A percentile compares a stretch with the other conserved stretches of the same genome.
Evolutionary conservation across 2,888 invertebrate genomes (phyloP).

Genomic region (Zele albiditarsus): DNA sequence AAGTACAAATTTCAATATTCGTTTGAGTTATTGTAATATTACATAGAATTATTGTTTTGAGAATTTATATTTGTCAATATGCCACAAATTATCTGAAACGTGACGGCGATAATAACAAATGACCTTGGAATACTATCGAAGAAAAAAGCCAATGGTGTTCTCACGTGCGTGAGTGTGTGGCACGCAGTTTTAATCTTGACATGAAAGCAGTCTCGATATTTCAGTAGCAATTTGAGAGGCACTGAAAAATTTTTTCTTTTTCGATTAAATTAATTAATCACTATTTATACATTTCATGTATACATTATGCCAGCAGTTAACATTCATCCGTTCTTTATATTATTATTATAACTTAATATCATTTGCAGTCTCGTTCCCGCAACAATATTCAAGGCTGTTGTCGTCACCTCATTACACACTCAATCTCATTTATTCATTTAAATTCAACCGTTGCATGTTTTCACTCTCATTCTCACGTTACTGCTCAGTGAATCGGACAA

Average conservation of each 20-base stretch:
- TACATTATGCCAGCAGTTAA: background rate
- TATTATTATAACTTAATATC: background rate
- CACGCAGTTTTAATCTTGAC: background rate
- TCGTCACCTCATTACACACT: background rate
- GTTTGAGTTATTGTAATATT: background rate
- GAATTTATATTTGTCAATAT: background rate
- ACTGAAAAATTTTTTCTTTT: background rate
- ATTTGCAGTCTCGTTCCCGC: background rate
- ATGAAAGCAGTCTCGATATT: background rate
- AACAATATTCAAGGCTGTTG: background rate
- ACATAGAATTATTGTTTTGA: background rate
- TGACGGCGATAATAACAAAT: background rate
- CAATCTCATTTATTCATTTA: background rate
- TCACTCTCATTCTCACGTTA: conserved; percentile 4
- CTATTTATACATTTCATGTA: no score
- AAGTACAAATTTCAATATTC: conserved; percentile 65
- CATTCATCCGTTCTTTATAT: background rate
- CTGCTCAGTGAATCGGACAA: background rate
- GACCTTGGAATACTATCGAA: background rate
- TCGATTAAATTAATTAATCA: background rate
- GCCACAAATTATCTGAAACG: background rate
- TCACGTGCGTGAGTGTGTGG: background rate
- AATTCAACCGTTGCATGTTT: conserved; percentile 1
- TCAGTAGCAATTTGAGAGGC: background rate
- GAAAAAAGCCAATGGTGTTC: background rate